Conservation (phyloP, 2,888 invertebrate species). For the Kuschelorhynchus macadamiae region DNA sequence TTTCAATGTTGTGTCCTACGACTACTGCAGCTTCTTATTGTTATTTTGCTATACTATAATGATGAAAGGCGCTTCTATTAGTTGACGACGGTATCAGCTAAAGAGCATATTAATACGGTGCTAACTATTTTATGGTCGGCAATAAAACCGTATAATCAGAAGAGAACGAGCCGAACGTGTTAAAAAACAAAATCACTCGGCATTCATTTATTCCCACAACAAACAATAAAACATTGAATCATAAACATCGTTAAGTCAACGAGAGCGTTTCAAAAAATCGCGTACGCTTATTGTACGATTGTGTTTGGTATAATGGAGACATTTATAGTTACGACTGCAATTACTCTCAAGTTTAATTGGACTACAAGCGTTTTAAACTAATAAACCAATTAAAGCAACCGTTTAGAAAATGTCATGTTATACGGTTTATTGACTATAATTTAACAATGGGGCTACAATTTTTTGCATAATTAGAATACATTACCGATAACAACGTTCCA, state of each 20-base stretch:
- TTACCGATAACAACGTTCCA: too few species aligned
- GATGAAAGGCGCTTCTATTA: conserved; percentile 7
- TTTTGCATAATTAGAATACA: too few species aligned
- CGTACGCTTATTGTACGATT: conserved; percentile 45
- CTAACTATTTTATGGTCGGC: conserved; percentile 43
- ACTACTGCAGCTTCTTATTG: too few species aligned
- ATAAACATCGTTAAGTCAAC: conserved; percentile 50
- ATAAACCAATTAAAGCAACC: conserved; percentile 30
- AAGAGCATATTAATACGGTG: conserved; percentile 36
- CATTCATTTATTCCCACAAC: conserved; percentile 48
- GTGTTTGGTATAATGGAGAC: conserved; percentile 39
- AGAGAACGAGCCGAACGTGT: conserved; percentile 49
- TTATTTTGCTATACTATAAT: too few species aligned
- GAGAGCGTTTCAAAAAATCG: conserved; percentile 36
- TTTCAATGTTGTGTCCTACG: too few species aligned
- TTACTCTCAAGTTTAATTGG: conserved; percentile 43
- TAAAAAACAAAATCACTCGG: conserved; percentile 47
- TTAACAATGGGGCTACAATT: too few species aligned
- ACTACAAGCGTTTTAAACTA: conserved; percentile 31
- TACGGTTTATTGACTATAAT: too few species aligned
- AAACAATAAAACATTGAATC: conserved; percentile 51
- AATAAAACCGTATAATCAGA: conserved; percentile 43
- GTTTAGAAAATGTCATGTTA: conserved; percentile 16
- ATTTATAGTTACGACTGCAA: conserved; percentile 38
- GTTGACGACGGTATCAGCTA: conserved; percentile 22